Conservation (phyloP, 2,113 vertebrate genomes). For the Paratilapia polleni region DNA sequence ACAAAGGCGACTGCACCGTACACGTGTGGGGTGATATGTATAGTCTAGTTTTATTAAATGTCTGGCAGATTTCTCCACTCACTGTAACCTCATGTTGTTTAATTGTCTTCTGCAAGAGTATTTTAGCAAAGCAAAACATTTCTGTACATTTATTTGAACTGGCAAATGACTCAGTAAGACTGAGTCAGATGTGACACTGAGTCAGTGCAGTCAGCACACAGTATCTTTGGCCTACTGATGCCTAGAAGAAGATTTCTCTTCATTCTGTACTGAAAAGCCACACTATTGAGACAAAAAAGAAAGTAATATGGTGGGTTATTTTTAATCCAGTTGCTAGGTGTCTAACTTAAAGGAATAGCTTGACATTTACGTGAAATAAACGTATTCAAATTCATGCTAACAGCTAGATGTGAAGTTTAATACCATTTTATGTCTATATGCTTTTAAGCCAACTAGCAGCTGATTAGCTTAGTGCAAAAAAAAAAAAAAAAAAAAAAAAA, state of each 20-base stretch:
- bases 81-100: neutral
- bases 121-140: neutral
- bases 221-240: neutral
- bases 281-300: neutral
- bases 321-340: neutral
- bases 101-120: neutral
- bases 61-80: neutral
- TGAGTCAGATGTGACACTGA: neutral
- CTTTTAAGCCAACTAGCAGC: neutral
- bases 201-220: neutral
- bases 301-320: neutral
- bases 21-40: conserved; percentile 32
- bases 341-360: neutral
- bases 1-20: conserved; percentile 39
- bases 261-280: neutral
- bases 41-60: conserved; percentile 50
- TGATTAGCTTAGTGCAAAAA: neutral
- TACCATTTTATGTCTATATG: neutral
- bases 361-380: neutral
- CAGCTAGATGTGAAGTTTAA: neutral
- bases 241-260: neutral
- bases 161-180: neutral
- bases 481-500: no score
- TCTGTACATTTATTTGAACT: conserved; percentile 28
- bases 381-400: neutral